These are phyloP conservation scores for Nettapus auritus DNA, from an alignment of 2,113 vertebrate species.

Conservation along the genomic window DNA sequence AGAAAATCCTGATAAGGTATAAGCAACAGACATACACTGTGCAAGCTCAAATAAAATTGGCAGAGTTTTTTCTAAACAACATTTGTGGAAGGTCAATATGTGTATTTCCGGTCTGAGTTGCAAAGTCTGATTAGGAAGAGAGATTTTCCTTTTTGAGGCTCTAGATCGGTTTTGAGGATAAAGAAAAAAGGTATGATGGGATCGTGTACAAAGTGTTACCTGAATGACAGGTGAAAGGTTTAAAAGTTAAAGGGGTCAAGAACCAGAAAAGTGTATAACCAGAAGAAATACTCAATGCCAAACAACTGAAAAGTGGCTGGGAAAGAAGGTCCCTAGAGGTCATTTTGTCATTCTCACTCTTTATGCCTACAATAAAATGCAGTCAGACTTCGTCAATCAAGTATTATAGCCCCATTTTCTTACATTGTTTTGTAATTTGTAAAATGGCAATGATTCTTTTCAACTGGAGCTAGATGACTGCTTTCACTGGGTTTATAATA, in stretches of 20 bases:
- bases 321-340: background rate
- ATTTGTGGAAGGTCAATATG: background rate
- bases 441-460: background rate
- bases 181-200: background rate
- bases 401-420: background rate
- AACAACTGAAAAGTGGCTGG: background rate
- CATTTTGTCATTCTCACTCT: background rate
- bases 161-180: background rate
- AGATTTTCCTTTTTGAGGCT: background rate
- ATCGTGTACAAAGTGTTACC: background rate
- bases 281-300: background rate
- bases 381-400: background rate
- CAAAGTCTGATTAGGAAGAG: background rate
- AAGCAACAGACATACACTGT: background rate
- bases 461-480: background rate
- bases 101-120: background rate
- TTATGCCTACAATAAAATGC: background rate
- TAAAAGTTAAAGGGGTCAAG: background rate
- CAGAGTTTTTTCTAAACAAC: background rate
- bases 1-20: background rate
- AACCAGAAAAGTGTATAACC: background rate
- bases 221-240: background rate
- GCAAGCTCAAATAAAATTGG: background rate
- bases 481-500: background rate
- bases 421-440: background rate